Evolutionary conservation across 2,113 vertebrate species (phyloP), one percentile per base, ranked within the genome.

Genomic region (Mormyrus lacerda): DNA sequence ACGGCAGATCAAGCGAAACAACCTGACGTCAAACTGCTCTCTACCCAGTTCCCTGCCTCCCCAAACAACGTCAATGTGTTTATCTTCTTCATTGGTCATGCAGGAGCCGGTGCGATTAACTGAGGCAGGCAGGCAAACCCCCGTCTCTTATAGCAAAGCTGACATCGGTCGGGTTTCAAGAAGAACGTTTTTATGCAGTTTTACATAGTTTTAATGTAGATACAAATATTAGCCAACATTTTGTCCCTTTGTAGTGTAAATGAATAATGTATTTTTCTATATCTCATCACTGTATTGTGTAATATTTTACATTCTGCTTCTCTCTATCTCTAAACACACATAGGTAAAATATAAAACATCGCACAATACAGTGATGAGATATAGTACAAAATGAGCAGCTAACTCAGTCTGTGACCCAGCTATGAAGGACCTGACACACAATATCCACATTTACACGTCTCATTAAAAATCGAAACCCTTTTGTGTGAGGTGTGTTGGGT

Each of bases 1-100:
- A 89, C 90, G 88, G 91, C 90, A 88, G 88, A 90, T 93, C 93
- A 89, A 91, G 89, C 92, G 91, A 93, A 92, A 90, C 89, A 92
- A 92, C 83, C 69, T 89, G 76, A 88, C 90, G 91, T 93, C 92
- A 85, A 89, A 87, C 91, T 87, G 91, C 79, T 92, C 79, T 92
- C 89, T 89, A 91, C 90, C 89, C 90, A 3, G 58, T 39, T 27
- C 44, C 19, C 42, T 50, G 4, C 11, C 4, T 47, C 61, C 45
- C 85, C 24, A 45, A n/a, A 45, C 19, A 83, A 45, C 45, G 17
- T 48, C 17, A 42, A 79, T 39, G 31, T 79, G 73, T 79, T 79
- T 79, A 79, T 79, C 4, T 35, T 79, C 73, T 79, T 35, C 5
- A 35, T 2, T 6, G 31, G 35, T 79, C 31, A 42, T 79, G 73